Evolutionary conservation across 2,113 vertebrate species (phyloP).

Genomic region (Pholis gunnellus): DNA sequence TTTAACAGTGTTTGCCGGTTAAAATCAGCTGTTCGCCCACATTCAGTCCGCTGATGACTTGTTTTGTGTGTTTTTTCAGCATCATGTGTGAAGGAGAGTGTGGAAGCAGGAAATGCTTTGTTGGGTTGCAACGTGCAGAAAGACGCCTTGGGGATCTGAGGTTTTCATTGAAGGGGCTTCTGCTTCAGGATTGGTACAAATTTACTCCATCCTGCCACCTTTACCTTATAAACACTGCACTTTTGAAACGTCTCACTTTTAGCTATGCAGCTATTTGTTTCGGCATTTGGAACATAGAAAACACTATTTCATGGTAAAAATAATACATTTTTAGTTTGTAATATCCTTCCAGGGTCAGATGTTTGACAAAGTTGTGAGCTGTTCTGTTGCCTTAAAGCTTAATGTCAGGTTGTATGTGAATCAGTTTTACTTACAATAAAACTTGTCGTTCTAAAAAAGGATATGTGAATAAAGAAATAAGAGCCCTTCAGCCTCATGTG

Average conservation of each 20-base stretch:
- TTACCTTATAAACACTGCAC: neutral
- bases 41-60: neutral
- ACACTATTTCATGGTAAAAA: neutral
- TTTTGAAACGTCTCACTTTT: neutral
- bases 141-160: conserved; percentile 45
- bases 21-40: neutral
- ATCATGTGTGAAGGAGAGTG: conserved; percentile 54
- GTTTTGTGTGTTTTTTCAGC: conserved; percentile 43
- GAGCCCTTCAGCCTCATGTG: neutral
- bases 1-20: neutral
- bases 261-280: neutral
- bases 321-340: neutral
- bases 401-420: neutral
- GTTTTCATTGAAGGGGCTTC: neutral
- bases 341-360: neutral
- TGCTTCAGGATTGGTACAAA: neutral
- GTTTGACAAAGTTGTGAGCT: neutral
- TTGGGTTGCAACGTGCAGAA: conserved; percentile 61
- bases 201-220: neutral
- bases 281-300: neutral
- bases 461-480: neutral
- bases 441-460: neutral
- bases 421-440: neutral
- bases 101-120: conserved; percentile 70
- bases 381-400: neutral